Percentiles rank a stretch among this genome's conserved stretches.
These are phyloP conservation scores for Ceraclea dissimilis DNA, from an alignment of 2,888 invertebrate species.

Conservation along the genomic window DNA sequence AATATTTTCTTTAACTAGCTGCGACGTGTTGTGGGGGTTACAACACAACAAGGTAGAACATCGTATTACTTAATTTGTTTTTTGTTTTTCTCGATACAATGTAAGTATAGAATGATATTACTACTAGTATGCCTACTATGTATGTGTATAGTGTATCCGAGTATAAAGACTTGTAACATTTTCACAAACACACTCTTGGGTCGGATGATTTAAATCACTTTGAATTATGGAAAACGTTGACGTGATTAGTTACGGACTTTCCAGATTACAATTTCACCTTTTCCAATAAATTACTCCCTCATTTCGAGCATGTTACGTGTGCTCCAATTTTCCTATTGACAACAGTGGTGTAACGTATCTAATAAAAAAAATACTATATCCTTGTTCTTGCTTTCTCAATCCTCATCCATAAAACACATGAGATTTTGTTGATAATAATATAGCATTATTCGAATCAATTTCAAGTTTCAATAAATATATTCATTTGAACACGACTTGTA, in stretches of 20 bases:
- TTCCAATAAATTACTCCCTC: constrained; percentile 17
- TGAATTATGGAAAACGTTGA: constrained; percentile 20
- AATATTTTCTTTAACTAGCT: constrained; percentile 3
- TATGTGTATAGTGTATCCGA: not conserved
- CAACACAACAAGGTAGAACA: not conserved
- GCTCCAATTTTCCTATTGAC: constrained; percentile 10
- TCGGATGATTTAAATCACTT: constrained; percentile 19
- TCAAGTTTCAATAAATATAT: no score
- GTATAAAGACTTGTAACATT: not conserved
- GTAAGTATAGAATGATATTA: not conserved
- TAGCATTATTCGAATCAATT: no score
- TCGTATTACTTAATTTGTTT: constrained; percentile 6
- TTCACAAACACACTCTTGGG: constrained; percentile 4
- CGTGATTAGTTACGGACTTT: constrained; percentile 20
- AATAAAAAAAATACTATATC: no score
- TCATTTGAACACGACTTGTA: no score
- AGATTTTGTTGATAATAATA: no score
- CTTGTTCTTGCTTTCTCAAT: no score
- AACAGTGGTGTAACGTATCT: not conserved
- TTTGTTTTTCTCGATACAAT: not conserved
- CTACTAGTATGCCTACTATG: not conserved
- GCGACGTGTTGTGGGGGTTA: constrained; percentile 2
- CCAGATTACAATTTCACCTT: constrained; percentile 16
- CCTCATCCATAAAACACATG: no score
- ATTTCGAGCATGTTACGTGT: constrained; percentile 17